Base-by-base conservation (phyloP, 2,888 invertebrate genomes). In the Seladonia tumulorum region DNA sequence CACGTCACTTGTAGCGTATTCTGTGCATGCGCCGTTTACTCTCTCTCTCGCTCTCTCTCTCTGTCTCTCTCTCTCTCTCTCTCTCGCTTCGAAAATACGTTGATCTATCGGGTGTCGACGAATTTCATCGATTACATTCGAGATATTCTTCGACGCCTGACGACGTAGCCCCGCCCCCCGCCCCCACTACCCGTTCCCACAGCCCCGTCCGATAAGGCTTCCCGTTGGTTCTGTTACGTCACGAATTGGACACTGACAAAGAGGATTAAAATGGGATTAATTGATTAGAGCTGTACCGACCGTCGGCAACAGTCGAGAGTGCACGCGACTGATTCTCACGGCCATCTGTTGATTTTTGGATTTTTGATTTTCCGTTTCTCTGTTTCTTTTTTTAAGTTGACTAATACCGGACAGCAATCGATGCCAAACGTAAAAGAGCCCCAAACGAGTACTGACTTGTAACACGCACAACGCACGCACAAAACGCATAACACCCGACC, bases 371-470 rank as follows among this genome's bases (percentile, higher is more conserved):
- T 94, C 94, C 85, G 91, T 93, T 94, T 94, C 93, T 93, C 92
- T 93, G 91, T 90, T 91, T 93, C 93, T 94, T 94, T 93, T 94
- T 95, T 94, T 94, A 95, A 95, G 94, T 95, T 95, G 94, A 94
- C 94, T 94, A 94, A 94, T 94, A 94, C 94, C 92, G 94, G 94
- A 94, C 94, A 94, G 92, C 93, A 94, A 91, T 91, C 93, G 93
- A 93, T 93, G 94, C 93, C 94, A 93, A 94, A 92, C 93, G 93
- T 94, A 92, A 94, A 94, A 94, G 94, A 94, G 93, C 93, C 94
- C 93, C 94, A 94, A 93, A 94, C 93, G 93, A 93, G 94, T 94
- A 94, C 94, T 94, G 94, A 94, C 93, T 95, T 94, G 94, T 94
- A 94, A 94, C 92, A 94, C 93, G 94, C 93, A 94, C 94, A 93